Evolutionary conservation across 2,888 invertebrate species (phyloP), one percentile per base, ranked within the genome.

Genomic region (Boloria selene): DNA sequence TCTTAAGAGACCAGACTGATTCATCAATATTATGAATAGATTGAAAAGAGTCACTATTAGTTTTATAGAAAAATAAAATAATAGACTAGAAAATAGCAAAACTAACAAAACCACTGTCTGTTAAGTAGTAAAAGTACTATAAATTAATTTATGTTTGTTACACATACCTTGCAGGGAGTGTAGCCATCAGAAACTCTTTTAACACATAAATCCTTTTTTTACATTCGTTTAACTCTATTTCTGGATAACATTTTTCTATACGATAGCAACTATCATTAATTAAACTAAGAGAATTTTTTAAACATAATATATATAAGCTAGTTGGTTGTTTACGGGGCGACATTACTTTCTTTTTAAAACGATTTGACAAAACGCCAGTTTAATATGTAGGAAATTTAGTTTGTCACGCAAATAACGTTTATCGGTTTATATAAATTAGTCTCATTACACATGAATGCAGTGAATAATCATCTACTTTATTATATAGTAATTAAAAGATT

Each of bases 311-410:
- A 72, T 86, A 88, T 70, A 93, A 83, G 77, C 83, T 87, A 81
- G 71, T 78, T 26, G 92, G 92, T 74, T 91, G 87, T 79, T 87
- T 92, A 73, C 79, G 85, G 73, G 92, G 92, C 73, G 92, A 86
- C 92, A 92, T 93, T 61, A 50, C 60, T 61, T 58, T 60, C 31
- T 38, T 45, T 47, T 31, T 55, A 54, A n/a, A 52, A 47, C 13
- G 18, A 47, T 31, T 50, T 31, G 49, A 38, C 17, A 16, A 38
- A 59, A 31, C 59, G 50, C 47, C 59, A 38, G 38, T 7, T 13
- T 17, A 47, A 59, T 31, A 31, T 1, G 47, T 49, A 50, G 31
- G 13, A 50, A 16, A 51, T 51, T 42, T 52, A 22, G n/a, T 38
- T 49, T 31, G 47, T 55, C 22, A 18, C 38, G 22, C 26, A 22